A percentile compares a stretch with the other conserved stretches of the same genome.
phyloP scores from a whole-genome alignment of 2,113 vertebrate species.

The Stercorarius parasiticus region DNA sequence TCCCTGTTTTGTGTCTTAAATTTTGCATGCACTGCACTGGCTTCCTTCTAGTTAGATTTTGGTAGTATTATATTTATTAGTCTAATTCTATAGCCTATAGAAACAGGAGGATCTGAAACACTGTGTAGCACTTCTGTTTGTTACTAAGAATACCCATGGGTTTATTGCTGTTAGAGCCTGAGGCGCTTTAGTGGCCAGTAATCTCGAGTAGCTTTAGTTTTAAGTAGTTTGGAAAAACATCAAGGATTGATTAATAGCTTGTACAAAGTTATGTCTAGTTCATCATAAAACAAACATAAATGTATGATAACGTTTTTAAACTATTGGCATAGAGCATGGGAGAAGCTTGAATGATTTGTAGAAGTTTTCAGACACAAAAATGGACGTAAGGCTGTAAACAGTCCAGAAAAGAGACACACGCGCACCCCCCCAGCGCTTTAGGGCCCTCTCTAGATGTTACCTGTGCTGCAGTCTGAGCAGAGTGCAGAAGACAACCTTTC shows the following conservation, averaged over 20 bases:
- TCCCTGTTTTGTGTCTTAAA: background rate
- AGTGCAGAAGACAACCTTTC: background rate
- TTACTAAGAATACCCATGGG: background rate
- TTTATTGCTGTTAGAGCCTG: background rate
- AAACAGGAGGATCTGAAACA: background rate
- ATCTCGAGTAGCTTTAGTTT: conserved; percentile 16
- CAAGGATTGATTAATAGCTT: background rate
- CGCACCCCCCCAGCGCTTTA: too few species aligned
- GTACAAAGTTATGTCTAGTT: background rate
- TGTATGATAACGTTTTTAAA: background rate
- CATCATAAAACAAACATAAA: background rate
- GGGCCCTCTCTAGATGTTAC: background rate
- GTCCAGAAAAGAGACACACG: background rate
- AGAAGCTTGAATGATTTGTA: background rate
- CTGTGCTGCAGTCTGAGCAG: background rate
- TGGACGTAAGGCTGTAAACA: background rate
- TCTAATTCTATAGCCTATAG: background rate
- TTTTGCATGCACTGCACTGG: background rate
- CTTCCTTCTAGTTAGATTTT: background rate
- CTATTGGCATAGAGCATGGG: background rate
- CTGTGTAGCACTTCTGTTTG: background rate
- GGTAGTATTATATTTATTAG: background rate
- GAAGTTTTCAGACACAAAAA: background rate
- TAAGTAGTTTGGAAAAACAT: conserved; percentile 2
- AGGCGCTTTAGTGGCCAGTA: background rate